Conservation (phyloP, 2,113 vertebrate species). For the Antigone vipio region DNA sequence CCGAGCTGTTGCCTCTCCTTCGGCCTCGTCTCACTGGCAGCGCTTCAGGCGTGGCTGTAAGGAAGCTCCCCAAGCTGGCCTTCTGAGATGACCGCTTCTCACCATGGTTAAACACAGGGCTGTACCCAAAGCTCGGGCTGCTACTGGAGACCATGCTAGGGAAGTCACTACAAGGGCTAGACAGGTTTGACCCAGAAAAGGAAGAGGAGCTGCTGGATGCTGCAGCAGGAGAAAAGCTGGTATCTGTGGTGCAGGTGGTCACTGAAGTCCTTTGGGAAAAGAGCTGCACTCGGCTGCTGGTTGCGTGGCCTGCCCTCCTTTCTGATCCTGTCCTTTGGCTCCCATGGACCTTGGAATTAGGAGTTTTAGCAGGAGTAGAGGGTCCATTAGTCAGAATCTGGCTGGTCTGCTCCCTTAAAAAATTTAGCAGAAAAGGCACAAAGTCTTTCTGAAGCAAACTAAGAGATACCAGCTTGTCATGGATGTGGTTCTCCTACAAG, state of each 20-base stretch:
- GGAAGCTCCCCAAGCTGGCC: constrained; percentile 81
- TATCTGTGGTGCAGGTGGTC: constrained; percentile 44
- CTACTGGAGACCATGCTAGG: constrained; percentile 63
- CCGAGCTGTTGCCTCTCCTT: constrained; percentile 66
- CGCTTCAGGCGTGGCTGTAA: constrained; percentile 71
- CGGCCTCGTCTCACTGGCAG: constrained; percentile 73
- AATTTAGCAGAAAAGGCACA: constrained; percentile 93
- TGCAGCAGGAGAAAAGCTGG: constrained; percentile 14
- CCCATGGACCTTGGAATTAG: constrained; percentile 71
- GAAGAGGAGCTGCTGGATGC: constrained; percentile 38
- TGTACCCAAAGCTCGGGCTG: constrained; percentile 78
- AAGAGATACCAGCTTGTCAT: constrained; percentile 64
- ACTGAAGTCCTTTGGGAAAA: constrained; percentile 75
- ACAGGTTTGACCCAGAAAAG: constrained; percentile 38
- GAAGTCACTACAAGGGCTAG: constrained; percentile 54
- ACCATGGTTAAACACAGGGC: constrained; percentile 28
- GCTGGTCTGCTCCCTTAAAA: constrained; percentile 92
- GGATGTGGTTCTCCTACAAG: constrained; percentile 67
- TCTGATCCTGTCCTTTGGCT: constrained; percentile 62
- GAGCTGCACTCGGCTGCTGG: constrained; percentile 84
- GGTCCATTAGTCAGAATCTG: constrained; percentile 89
- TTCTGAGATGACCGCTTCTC: constrained; percentile 79
- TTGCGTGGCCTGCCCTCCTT: constrained; percentile 38
- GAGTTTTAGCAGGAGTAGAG: constrained; percentile 90
- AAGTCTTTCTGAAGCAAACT: constrained; percentile 86